These are phyloP conservation scores for Condylostylus longicornis DNA, from an alignment of 1,140 invertebrate genomes.

Conservation along the genomic window DNA sequence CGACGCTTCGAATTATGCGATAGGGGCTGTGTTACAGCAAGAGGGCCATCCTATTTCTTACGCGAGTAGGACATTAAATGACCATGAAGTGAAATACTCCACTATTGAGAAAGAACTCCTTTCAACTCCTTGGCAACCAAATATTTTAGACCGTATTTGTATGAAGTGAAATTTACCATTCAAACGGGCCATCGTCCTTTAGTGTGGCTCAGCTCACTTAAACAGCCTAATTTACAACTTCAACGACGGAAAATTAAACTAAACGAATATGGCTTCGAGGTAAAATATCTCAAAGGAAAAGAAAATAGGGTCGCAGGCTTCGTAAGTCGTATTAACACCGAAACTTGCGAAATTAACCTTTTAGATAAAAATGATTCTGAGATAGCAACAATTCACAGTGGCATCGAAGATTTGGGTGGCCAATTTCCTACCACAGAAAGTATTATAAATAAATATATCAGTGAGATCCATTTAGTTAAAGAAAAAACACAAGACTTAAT, in stretches of 20 bases:
- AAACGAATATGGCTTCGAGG: conserved; percentile 14
- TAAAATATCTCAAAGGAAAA: conserved; percentile 15
- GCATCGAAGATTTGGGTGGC: too few species aligned
- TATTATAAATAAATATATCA: too few species aligned
- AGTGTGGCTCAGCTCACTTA: conserved; percentile 9
- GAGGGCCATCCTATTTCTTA: conserved; percentile 26
- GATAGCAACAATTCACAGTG: conserved; percentile 6
- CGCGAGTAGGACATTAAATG: conserved; percentile 28
- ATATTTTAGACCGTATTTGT: conserved; percentile 26
- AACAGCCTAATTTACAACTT: conserved; percentile 11
- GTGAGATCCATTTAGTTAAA: neutral
- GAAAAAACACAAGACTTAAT: conserved; percentile 1
- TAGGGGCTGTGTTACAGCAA: neutral
- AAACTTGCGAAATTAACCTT: neutral
- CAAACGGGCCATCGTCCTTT: conserved; percentile 11
- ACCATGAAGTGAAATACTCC: conserved; percentile 30
- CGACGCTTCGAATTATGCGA: neutral
- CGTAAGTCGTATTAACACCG: conserved; percentile 6
- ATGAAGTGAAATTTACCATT: conserved; percentile 10
- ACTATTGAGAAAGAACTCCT: conserved; percentile 16
- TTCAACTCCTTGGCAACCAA: conserved; percentile 27
- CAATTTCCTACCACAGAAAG: too few species aligned
- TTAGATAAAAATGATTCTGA: conserved; percentile 4
- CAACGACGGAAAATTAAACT: conserved; percentile 9
- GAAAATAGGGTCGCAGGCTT: conserved; percentile 14